Base-by-base conservation (phyloP, 37 sponge, comb jelly and placozoan species). In the Theonella swinhoei region DNA sequence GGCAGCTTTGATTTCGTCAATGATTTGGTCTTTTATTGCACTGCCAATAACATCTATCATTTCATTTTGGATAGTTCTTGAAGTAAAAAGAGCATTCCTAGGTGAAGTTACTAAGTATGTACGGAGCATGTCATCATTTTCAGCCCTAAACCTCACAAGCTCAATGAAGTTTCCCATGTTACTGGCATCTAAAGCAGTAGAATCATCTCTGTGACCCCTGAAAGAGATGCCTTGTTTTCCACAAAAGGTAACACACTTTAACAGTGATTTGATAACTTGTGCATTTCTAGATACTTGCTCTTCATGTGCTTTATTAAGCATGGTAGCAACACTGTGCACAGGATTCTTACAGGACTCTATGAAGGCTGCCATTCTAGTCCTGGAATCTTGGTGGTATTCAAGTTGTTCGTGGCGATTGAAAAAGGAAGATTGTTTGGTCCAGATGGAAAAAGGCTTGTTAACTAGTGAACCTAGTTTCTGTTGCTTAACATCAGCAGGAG, bases 131-230 rank as follows among this genome's bases (percentile, higher is more conserved):
- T 80, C 80, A 69, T 80, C 69, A 68, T 65, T 69, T 69, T 80
- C 80, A 67, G 70, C 70, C 40, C 70, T 23, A 39, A 69, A 80
- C 42, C 28, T 23, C 25, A 80, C 78, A 34, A 77, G 63, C 78
- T 77, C 37, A 62, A 77, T 34, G 33, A 77, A 77, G 28, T 80
- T 80, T 69, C 80, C 80, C 14, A 24, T 40, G n/a, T 80, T 68
- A 42, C 32, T 28, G 47, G 69, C 19, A 34, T 67, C 69, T 41
- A 38, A 42, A 42, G 80, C 35, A 31, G 68, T 80, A 39, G 67
- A 67, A 68, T 80, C 80, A 68, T 80, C 80, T 35, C 80, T 80
- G 24, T 80, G 80, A 80, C 80, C 80, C 11, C 70, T 54, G 28
- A 77, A 62, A 32, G 78, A 24, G 23, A 77, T 33, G 28, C 82